Evolutionary conservation across 2,797 vertebrate species (phyloP), one percentile per base, ranked within the genome.

Genomic region (Parotocinclus haroldoi): DNA sequence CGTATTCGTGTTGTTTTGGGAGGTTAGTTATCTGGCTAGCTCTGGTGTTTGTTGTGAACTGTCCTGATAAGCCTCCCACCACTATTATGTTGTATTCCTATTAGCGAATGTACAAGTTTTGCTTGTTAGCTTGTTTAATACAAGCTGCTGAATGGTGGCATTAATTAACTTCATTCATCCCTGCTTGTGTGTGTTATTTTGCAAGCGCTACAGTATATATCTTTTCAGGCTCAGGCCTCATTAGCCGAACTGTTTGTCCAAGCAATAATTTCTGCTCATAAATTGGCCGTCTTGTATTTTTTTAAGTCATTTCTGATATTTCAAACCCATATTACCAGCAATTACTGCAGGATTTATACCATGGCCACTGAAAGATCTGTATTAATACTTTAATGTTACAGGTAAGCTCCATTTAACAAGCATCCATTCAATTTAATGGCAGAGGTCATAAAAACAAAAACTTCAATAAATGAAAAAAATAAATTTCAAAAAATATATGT

Each of bases 191-290:
- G 37, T 78, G 77, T 75, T 75, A 79, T 53, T 72, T 74, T 74
- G 13, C 42, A 77, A 72, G 60, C 66, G 60, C 65, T 68, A 72
- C 81, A 83, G 75, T 75, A 64, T 79, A 62, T 68, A 74, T 55
- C 76, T 83, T 78, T 77, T 75, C 65, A 73, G 80, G 80, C 84
- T 83, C 81, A 83, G 54, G 66, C 59, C 84, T 89, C 83, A 86
- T 91, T 89, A 88, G 76, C 78, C 82, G 54, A 83, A 83, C 83
- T 88, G 84, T 88, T 88, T 87, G 82, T 79, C 68, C 72, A 10
- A 49, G 76, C 76, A 82, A 66, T 80, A 49, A 80, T 83, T 77
- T 79, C 53, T 44, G 57, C 52, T 73, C 54, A 62, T 68, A 68
- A 73, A 65, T 77, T 12, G 66, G 53, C 58, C 50, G 38, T 51